These are phyloP conservation scores for Rhinichthys klamathensis DNA, from an alignment of 2,113 vertebrate genomes.

Conservation along the genomic window DNA sequence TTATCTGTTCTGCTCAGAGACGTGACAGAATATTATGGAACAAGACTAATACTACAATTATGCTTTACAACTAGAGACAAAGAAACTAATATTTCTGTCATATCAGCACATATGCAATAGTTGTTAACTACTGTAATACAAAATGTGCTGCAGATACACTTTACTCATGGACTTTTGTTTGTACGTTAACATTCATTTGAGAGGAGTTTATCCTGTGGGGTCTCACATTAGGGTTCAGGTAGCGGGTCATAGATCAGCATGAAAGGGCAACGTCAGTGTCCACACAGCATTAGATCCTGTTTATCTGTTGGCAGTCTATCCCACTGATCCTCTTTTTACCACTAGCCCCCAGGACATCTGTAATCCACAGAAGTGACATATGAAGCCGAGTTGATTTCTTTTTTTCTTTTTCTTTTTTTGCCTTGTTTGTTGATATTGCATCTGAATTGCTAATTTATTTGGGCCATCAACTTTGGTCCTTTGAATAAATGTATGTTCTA, in stretches of 20 bases:
- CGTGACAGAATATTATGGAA: constrained; percentile 49
- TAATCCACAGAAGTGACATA: constrained; percentile 54
- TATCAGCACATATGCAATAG: constrained; percentile 28
- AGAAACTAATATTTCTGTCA: constrained; percentile 26
- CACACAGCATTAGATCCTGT: constrained; percentile 33
- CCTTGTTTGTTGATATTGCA: constrained; percentile 54
- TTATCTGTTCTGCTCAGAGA: constrained; percentile 48
- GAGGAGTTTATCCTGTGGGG: constrained; percentile 4
- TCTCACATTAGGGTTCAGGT: constrained; percentile 19
- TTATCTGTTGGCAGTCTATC: constrained; percentile 41
- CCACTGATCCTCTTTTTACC: constrained; percentile 37
- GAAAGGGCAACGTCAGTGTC: constrained; percentile 32
- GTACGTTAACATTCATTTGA: neutral
- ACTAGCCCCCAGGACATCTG: constrained; percentile 44
- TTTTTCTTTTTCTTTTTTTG: constrained; percentile 18
- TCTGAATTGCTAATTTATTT: constrained; percentile 57
- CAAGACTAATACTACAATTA: constrained; percentile 55
- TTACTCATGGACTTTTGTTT: neutral
- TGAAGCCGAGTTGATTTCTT: constrained; percentile 45
- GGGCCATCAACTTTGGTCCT: constrained; percentile 44
- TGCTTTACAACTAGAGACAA: constrained; percentile 54
- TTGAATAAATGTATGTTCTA: constrained; percentile 49
- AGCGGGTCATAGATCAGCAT: constrained; percentile 25
- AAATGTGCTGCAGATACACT: neutral
- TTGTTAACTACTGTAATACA: constrained; percentile 7